Conservation (phyloP, 2,113 vertebrate species). For the Pandion haliaetus region DNA sequence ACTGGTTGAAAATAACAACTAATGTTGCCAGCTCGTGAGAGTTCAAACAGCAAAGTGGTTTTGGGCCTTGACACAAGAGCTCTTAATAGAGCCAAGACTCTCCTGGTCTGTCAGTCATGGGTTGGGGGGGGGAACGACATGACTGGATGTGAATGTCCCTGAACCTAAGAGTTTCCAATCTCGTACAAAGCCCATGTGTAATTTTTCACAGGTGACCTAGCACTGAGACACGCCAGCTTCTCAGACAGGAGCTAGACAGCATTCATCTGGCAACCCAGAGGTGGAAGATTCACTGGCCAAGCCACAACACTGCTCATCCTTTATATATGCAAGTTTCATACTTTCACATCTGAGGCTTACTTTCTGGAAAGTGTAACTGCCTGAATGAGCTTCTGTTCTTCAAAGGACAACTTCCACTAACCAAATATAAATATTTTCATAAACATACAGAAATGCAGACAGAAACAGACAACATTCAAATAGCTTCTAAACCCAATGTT, state of each 20-base stretch:
- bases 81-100: neutral
- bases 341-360: neutral
- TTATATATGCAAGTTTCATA: neutral
- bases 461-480: neutral
- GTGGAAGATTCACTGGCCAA: neutral
- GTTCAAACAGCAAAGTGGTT: neutral
- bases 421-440: neutral
- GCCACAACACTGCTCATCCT: neutral
- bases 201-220: neutral
- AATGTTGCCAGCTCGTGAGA: neutral
- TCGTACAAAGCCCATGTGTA: neutral
- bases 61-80: neutral
- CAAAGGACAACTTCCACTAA: neutral
- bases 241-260: neutral
- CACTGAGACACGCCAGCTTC: neutral
- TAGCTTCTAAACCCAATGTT: neutral
- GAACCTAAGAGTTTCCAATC: neutral
- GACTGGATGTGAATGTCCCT: neutral
- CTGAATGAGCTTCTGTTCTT: slow-evolving; percentile 1
- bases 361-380: neutral
- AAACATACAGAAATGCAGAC: neutral
- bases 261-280: neutral
- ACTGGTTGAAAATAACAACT: neutral
- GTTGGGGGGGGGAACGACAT: too few species aligned
- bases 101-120: neutral